These are phyloP conservation scores for Cephus runcator DNA, from an alignment of 2,888 invertebrate species.

Conservation along the genomic window DNA sequence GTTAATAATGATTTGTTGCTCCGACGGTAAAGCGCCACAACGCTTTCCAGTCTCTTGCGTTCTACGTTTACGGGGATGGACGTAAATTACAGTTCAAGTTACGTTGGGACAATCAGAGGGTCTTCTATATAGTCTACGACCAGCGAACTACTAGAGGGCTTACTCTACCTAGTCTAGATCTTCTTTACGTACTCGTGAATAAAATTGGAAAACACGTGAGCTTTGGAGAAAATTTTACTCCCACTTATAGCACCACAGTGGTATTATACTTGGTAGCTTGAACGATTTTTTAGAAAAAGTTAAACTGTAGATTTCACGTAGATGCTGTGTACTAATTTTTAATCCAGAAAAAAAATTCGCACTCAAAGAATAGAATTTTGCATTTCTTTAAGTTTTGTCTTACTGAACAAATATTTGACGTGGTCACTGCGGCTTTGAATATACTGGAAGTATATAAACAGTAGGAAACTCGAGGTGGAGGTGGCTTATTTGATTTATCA, in stretches of 20 bases:
- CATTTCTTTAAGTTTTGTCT: neutral
- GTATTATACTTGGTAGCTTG: neutral
- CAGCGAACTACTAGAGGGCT: neutral
- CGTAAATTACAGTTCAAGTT: neutral
- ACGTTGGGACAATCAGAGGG: neutral
- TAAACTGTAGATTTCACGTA: neutral
- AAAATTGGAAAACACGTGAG: neutral
- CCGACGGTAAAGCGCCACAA: neutral
- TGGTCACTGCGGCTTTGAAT: neutral
- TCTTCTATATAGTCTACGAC: neutral
- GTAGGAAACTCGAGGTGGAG: neutral
- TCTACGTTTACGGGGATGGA: neutral
- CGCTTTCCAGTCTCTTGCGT: neutral
- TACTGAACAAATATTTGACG: neutral
- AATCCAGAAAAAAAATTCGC: neutral
- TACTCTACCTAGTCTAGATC: neutral
- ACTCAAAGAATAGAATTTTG: neutral
- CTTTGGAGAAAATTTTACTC: neutral
- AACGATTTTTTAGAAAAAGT: neutral
- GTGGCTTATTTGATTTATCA: slow-evolving; percentile 25
- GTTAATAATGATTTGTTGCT: slow-evolving; percentile 45
- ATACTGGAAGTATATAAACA: neutral
- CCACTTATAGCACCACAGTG: too few species aligned
- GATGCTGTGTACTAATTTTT: neutral
- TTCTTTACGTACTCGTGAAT: neutral